Percentiles rank a stretch among this genome's conserved stretches.
These are phyloP conservation scores for Abrostola triplasia DNA, from an alignment of 2,888 invertebrate species.

Conservation along the genomic window DNA sequence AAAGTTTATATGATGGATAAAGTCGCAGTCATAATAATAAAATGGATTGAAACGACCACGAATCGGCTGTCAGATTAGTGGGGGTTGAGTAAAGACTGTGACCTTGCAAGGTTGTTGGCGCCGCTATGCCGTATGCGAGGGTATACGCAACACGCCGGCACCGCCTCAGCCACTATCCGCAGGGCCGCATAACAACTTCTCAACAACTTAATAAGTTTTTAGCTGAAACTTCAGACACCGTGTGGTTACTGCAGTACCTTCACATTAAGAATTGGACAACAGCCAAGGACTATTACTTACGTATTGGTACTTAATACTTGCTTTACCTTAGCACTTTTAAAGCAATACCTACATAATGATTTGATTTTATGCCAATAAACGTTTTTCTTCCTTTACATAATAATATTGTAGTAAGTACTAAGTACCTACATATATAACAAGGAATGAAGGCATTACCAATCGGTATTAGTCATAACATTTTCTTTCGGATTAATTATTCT, in stretches of 20 bases:
- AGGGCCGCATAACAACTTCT: conserved; percentile 50
- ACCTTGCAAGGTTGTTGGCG: conserved; percentile 79
- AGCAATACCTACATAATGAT: no score
- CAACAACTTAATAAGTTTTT: conserved; percentile 29
- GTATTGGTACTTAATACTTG: conserved; percentile 21
- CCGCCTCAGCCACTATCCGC: conserved; percentile 41
- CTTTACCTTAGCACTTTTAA: conserved; percentile 20
- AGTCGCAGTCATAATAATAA: conserved; percentile 48
- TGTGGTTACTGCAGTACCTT: conserved; percentile 37
- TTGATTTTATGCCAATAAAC: no score
- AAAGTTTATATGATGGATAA: conserved; percentile 14
- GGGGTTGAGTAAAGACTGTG: conserved; percentile 60
- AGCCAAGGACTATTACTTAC: conserved; percentile 37
- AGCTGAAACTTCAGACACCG: conserved; percentile 42
- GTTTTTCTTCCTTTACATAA: no score
- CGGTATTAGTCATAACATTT: neutral
- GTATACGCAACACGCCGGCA: conserved; percentile 56
- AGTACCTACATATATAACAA: neutral
- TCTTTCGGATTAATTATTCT: neutral
- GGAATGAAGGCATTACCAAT: neutral
- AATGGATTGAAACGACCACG: conserved; percentile 58
- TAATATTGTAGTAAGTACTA: neutral
- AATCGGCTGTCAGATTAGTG: conserved; percentile 56
- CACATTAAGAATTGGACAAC: conserved; percentile 40
- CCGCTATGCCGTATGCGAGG: conserved; percentile 58